Evolutionary conservation across 2,113 vertebrate genomes (phyloP).

Genomic region (Sinocyclocheilus anophthalmus): DNA sequence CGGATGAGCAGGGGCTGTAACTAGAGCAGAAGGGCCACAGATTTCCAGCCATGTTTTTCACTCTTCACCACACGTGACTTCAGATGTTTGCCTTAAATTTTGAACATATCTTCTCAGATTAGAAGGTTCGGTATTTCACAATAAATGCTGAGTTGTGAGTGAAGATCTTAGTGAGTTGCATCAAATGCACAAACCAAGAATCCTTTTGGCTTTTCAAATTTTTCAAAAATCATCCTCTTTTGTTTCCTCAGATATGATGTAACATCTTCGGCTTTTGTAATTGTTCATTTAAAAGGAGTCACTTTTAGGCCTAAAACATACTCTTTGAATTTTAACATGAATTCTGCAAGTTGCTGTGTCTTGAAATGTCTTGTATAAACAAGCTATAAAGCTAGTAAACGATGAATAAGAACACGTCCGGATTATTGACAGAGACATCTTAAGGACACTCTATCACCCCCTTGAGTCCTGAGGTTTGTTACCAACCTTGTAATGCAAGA

Average conservation of each 20-base stretch:
- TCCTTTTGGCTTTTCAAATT: neutral
- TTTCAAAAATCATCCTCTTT: neutral
- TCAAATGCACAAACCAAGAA: neutral
- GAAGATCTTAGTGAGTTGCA: neutral
- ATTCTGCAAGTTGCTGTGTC: neutral
- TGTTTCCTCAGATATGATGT: neutral
- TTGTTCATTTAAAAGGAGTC: neutral
- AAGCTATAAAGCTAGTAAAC: neutral
- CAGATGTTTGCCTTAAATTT: conserved; percentile 9
- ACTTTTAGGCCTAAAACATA: neutral
- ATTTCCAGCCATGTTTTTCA: conserved; percentile 64
- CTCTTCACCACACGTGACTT: conserved; percentile 14
- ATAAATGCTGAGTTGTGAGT: neutral
- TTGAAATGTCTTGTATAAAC: conserved; percentile 5
- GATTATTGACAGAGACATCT: neutral
- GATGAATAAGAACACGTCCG: neutral
- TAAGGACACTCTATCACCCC: neutral
- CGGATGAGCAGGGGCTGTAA: conserved; percentile 65
- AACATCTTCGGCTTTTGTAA: neutral
- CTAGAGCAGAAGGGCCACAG: conserved; percentile 69
- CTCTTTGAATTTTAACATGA: neutral
- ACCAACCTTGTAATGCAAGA: neutral
- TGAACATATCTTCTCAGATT: neutral
- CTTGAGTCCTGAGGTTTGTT: neutral
- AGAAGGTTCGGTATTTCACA: neutral